Base-by-base conservation (phyloP, 1,140 invertebrate genomes). In the Panulirus ornatus region DNA sequence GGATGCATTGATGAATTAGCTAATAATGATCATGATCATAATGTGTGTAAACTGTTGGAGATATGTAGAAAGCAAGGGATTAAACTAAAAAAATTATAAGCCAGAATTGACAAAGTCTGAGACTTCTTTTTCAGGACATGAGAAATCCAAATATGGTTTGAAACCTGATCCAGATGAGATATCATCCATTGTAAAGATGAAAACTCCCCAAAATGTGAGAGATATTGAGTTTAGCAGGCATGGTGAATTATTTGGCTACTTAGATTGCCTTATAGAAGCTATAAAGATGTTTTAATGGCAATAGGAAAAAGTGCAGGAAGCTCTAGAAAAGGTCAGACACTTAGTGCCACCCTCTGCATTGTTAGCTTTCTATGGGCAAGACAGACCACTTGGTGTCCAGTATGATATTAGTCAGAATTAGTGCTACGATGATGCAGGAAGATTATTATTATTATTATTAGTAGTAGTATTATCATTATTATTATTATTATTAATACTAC, bases 241-340 rank as follows among this genome's bases (percentile, higher is more conserved):
- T 54, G n/a, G 51, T 82, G n/a, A 54, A 47, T 82, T 82, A 19
- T 30, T 16, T 82, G 16, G 78, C 51, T 34, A 47, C n/a, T 0
- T 19, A 51, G 8, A n/a, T n/a, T n/a, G n/a, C n/a, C n/a, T 54
- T 82, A 36, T 19, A n/a, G 16, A 78, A 30, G 40, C 2, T 78
- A 83, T 27, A 83, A 79, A 42, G 40, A 79, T 47, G 58, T n/a
- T 11, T 63, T 11, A 83, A 54, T 63, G 81, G 58, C 81, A 83
- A 8, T 83, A 51, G 27, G 81, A 51, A 34, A 30, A 22, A 63
- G 30, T 36, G 16, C 40, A 79, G 30, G 40, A 79, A 79, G 81
- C 34, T 16, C 30, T 83, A 63, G 30, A 16, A 0, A 58, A 83
- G 51, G 36, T 83, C 36, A 58, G 63, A 40, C 2, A 83, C 9